These are phyloP conservation scores for Caenorhabditis panamensis DNA, from an alignment of 2,888 invertebrate genomes.

Conservation along the genomic window DNA sequence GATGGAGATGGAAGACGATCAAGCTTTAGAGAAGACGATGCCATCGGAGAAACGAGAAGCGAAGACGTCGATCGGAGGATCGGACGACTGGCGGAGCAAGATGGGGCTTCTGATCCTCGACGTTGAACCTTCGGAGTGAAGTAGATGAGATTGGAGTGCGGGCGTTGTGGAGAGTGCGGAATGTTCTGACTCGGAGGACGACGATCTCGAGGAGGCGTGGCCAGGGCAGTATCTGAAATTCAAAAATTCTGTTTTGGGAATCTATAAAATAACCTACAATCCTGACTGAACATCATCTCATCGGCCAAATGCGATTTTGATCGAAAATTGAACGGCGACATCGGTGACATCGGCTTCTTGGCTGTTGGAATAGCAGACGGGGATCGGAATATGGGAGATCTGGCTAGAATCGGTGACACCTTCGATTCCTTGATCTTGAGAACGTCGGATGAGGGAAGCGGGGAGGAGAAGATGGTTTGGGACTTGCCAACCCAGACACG, in stretches of 20 bases:
- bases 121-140: conserved; percentile 27
- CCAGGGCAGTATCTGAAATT: conserved; percentile 32
- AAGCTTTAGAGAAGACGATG: neutral
- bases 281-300: conserved; percentile 15
- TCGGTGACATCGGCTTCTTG: too few relatives aligned
- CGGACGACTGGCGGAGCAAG: conserved; percentile 4
- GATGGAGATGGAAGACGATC: conserved; percentile 5
- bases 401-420: conserved; percentile 41
- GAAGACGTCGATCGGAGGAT: conserved; percentile 29
- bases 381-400: conserved; percentile 43
- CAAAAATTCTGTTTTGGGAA: neutral
- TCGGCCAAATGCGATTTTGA: conserved; percentile 54
- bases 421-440: conserved; percentile 9
- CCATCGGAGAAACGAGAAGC: conserved; percentile 2
- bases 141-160: conserved; percentile 42
- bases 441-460: conserved; percentile 5
- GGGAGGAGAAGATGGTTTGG: conserved; percentile 27
- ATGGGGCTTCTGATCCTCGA: conserved; percentile 8
- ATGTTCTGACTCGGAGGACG: conserved; percentile 9
- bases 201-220: conserved; percentile 47
- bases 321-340: conserved; percentile 39
- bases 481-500: conserved; percentile 51
- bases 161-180: conserved; percentile 6
- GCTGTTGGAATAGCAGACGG: neutral
- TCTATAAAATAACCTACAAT: too few relatives aligned